Conservation (phyloP, 1,140 invertebrate genomes). For the Cataglyphis hispanica region DNA sequence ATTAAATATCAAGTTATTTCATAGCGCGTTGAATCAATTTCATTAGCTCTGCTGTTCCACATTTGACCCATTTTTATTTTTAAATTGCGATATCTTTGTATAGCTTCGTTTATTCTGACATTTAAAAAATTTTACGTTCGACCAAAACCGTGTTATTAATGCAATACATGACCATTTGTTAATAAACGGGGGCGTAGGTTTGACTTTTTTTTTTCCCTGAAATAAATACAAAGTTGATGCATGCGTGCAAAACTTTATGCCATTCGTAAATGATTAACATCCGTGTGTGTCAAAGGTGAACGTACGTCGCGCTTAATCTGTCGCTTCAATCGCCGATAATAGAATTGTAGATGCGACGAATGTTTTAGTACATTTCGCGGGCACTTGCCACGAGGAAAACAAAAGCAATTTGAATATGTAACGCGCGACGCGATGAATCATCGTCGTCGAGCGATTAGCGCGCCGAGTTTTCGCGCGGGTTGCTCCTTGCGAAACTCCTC, state of each 20-base stretch:
- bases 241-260: background rate
- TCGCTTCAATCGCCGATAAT: conserved; percentile 36
- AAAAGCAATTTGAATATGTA: conserved; percentile 15
- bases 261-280: background rate
- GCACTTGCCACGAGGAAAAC: background rate
- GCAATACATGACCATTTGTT: background rate
- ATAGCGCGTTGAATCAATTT: background rate
- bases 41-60: background rate
- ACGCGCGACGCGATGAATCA: conserved; percentile 24
- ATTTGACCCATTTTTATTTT: conserved; percentile 47
- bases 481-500: background rate
- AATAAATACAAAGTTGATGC: background rate
- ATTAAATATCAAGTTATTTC: conserved; percentile 2
- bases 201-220: background rate
- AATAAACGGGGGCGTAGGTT: background rate
- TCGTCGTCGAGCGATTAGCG: conserved; percentile 34
- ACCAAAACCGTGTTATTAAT: background rate
- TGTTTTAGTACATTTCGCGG: conserved; percentile 23
- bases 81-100: conserved; percentile 10
- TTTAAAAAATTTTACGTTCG: conserved; percentile 18
- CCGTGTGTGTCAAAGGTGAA: background rate
- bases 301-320: conserved; percentile 4
- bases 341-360: conserved; percentile 25
- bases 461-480: background rate
- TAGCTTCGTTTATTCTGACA: background rate